Percentiles rank a stretch among this genome's conserved stretches.
These are phyloP conservation scores for Zele albiditarsus DNA, from an alignment of 2,888 invertebrate genomes.

Conservation along the genomic window DNA sequence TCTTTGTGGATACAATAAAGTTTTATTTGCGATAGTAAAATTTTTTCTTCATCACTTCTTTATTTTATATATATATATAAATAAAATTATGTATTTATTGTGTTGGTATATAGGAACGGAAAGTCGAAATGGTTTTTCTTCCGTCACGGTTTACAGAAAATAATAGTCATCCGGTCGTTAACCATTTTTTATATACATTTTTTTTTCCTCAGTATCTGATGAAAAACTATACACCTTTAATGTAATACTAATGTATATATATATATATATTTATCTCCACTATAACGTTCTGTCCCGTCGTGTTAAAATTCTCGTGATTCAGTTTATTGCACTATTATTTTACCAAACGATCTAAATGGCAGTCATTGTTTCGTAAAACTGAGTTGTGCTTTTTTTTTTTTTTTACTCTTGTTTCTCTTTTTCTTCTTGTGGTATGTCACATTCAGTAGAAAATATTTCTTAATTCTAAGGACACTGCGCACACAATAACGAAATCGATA, in stretches of 20 bases:
- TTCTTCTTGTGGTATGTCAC: not conserved
- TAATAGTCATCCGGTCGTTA: conserved; percentile 38
- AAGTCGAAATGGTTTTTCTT: conserved; percentile 27
- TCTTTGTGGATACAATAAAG: not conserved
- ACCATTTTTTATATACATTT: conserved; percentile 12
- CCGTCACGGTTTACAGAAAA: conserved; percentile 30
- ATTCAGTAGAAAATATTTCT: not conserved
- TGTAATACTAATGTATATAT: not conserved
- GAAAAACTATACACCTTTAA: conserved; percentile 4
- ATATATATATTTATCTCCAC: no score
- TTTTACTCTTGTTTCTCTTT: not conserved
- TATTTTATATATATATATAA: conserved; percentile 10
- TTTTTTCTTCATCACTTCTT: not conserved
- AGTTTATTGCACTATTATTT: conserved; percentile 4
- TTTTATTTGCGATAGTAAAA: not conserved
- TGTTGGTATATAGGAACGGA: conserved; percentile 6
- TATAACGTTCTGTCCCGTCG: not conserved
- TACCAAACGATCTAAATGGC: not conserved
- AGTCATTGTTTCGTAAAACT: not conserved
- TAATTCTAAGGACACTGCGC: not conserved
- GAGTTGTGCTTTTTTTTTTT: not conserved
- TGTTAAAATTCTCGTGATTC: not conserved
- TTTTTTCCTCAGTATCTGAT: not conserved
- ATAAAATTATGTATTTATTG: not conserved
- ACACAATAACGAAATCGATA: conserved; percentile 29